Conservation (phyloP, 1,140 invertebrate species). For the Artemia franciscana region DNA sequence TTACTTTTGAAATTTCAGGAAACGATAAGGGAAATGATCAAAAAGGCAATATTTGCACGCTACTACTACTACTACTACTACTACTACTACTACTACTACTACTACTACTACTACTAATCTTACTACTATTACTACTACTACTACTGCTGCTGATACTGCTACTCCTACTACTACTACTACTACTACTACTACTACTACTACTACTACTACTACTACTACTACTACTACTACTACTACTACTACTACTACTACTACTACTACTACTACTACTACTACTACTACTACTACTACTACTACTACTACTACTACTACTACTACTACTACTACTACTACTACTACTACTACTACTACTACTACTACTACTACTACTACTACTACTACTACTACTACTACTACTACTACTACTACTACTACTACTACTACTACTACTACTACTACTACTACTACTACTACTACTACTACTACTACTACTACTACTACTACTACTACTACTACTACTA, state of each 20-base stretch:
- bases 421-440: constrained; percentile 5
- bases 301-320: constrained; percentile 5
- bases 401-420: constrained; percentile 5
- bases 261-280: constrained; percentile 4
- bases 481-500: constrained; percentile 5
- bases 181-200: no score
- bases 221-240: constrained; percentile 4
- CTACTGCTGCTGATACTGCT: no score
- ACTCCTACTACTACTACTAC: no score
- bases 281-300: constrained; percentile 4
- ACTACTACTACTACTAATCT: no score
- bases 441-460: constrained; percentile 4
- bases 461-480: constrained; percentile 5
- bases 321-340: constrained; percentile 4
- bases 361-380: constrained; percentile 5
- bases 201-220: constrained; percentile 8
- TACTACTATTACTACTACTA: no score
- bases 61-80: constrained; percentile 8
- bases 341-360: constrained; percentile 5
- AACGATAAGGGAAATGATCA: no score
- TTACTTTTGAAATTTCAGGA: no score
- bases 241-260: constrained; percentile 5
- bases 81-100: constrained; percentile 9
- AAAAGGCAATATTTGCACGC: no score
- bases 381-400: constrained; percentile 4